Conservation (phyloP, 2,888 invertebrate genomes). For the Baccha elongata region DNA sequence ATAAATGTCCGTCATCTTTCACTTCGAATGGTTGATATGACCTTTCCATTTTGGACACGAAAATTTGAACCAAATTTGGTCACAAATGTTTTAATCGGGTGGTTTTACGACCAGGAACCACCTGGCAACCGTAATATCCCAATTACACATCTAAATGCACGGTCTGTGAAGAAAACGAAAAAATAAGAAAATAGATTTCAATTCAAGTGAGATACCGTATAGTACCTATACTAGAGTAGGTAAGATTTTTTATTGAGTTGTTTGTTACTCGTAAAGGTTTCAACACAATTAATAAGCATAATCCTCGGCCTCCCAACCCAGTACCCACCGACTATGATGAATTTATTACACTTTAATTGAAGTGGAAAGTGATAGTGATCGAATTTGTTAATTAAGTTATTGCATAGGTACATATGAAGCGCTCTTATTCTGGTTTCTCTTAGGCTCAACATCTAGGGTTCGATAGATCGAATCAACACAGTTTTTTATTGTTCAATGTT, state of each 20-base stretch:
- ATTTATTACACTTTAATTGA: slow-evolving; percentile 59
- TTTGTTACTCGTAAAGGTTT: slow-evolving; percentile 28
- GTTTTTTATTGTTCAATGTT: not conserved
- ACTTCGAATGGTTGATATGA: no score
- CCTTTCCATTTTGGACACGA: no score
- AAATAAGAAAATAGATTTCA: slow-evolving; percentile 11
- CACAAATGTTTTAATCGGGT: no score
- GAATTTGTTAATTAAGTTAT: slow-evolving; percentile 60
- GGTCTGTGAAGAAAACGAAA: no score
- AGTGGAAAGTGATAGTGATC: slow-evolving; percentile 53
- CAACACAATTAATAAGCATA: not conserved
- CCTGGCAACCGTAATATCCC: no score
- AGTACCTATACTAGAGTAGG: no score
- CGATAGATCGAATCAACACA: slow-evolving; percentile 1
- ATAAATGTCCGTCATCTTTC: no score
- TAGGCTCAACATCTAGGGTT: not conserved
- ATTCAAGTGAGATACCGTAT: slow-evolving; percentile 10
- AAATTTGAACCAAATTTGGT: no score
- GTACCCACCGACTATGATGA: slow-evolving; percentile 12
- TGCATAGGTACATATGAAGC: slow-evolving; percentile 14
- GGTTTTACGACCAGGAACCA: no score
- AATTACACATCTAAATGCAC: no score
- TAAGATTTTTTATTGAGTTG: slow-evolving; percentile 35
- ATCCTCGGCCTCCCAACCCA: not conserved
- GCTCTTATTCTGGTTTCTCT: slow-evolving; percentile 10